Evolutionary conservation across 2,113 vertebrate species (phyloP).

Genomic region (Falcunculus frontatus): DNA sequence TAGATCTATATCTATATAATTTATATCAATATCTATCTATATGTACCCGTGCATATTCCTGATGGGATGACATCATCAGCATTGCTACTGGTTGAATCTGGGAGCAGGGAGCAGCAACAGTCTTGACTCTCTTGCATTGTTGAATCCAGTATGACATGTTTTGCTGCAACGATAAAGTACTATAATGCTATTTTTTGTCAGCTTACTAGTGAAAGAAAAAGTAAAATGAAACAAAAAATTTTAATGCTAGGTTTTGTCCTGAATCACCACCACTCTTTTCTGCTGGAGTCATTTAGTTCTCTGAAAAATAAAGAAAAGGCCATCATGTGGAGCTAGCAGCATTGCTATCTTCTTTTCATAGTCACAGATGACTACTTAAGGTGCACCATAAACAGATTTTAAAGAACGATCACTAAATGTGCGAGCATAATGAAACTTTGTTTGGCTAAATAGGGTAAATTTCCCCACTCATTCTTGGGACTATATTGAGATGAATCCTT

Average conservation of each 20-base stretch:
- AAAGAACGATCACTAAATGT: background rate
- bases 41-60: background rate
- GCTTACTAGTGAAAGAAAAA: background rate
- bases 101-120: background rate
- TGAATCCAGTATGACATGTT: background rate
- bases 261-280: background rate
- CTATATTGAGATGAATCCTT: background rate
- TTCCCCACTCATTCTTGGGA: background rate
- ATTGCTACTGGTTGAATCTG: background rate
- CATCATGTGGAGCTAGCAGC: background rate
- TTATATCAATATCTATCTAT: too few species aligned
- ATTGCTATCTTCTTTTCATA: background rate
- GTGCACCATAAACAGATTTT: background rate
- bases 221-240: background rate
- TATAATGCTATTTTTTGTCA: background rate
- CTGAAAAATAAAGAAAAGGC: background rate
- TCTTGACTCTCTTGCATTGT: background rate
- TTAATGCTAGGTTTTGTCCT: background rate
- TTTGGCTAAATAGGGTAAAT: background rate
- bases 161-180: background rate
- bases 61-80: background rate
- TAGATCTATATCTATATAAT: background rate
- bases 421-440: background rate
- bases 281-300: background rate
- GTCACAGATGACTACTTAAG: background rate